These are phyloP conservation scores for Drosophila rubida DNA, from an alignment of 2,888 invertebrate genomes.

Conservation along the genomic window DNA sequence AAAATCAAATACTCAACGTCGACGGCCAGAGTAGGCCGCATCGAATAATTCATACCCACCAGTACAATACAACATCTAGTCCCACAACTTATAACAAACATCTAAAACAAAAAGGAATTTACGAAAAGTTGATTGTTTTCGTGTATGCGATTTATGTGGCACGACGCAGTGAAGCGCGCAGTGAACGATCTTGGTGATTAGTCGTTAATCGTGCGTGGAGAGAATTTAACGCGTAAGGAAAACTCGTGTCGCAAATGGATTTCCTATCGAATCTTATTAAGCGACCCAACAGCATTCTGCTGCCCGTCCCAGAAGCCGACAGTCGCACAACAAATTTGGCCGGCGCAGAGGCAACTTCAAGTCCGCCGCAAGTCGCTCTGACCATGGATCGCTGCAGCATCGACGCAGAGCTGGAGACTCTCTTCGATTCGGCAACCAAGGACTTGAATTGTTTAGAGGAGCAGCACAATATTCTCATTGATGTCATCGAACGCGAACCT, in stretches of 20 bases:
- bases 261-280: constrained; percentile 84
- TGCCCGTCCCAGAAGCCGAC: constrained; percentile 11
- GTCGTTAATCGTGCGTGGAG: constrained; percentile 80
- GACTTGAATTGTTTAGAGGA: constrained; percentile 51
- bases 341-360: constrained; percentile 1
- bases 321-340: not conserved
- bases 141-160: constrained; percentile 29
- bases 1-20: constrained; percentile 35
- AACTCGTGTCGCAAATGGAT: constrained; percentile 71
- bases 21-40: constrained; percentile 47
- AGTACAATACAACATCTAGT: constrained; percentile 11
- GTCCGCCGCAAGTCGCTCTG: constrained; percentile 12
- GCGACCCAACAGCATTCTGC: constrained; percentile 79
- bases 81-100: not conserved
- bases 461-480: constrained; percentile 40
- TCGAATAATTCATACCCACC: constrained; percentile 10
- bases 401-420: constrained; percentile 37
- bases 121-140: constrained; percentile 39
- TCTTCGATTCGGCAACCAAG: constrained; percentile 56
- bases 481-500: constrained; percentile 7
- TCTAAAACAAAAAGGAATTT: constrained; percentile 9
- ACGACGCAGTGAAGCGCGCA: constrained; percentile 55
- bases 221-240: constrained; percentile 32
- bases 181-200: constrained; percentile 45
- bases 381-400: constrained; percentile 51